Percentiles rank a stretch among this genome's conserved stretches.
Evolutionary conservation across 1,140 invertebrate species (phyloP).

Genomic region (Zaprionus tsacasi): DNA sequence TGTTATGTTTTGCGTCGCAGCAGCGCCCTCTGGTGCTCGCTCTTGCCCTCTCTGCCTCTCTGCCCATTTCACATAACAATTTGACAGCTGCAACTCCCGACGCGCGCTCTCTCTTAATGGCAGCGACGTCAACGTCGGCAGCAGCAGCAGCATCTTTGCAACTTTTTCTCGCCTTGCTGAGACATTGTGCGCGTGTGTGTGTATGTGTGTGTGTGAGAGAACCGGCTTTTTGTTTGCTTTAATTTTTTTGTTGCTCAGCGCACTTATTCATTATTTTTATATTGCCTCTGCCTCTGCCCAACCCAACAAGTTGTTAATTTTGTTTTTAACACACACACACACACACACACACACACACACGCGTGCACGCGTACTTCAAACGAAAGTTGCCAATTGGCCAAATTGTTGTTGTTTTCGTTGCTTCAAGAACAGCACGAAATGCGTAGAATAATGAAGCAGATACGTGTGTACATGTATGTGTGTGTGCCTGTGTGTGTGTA

Average conservation of each 20-base stretch:
- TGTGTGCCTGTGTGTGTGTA: conserved; percentile 28
- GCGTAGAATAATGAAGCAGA: conserved; percentile 54
- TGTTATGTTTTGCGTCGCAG: conserved; percentile 37
- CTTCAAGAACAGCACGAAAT: conserved; percentile 44
- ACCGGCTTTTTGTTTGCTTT: conserved; percentile 80
- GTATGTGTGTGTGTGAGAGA: conserved; percentile 42
- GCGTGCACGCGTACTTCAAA: conserved; percentile 30
- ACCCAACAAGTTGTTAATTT: conserved; percentile 57
- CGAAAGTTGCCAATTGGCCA: conserved; percentile 70
- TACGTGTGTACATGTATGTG: conserved; percentile 3
- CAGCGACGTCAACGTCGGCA: conserved; percentile 19
- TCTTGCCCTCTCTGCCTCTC: background rate
- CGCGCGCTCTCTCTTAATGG: conserved; percentile 12
- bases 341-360: conserved; percentile 1
- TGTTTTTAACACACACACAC: conserved; percentile 46
- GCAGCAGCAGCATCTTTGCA: conserved; percentile 40
- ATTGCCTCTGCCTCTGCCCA: conserved; percentile 12
- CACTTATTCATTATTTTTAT: conserved; percentile 42
- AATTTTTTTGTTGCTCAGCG: conserved; percentile 39
- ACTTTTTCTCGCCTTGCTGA: conserved; percentile 38
- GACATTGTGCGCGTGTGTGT: conserved; percentile 11
- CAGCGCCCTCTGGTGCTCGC: conserved; percentile 16
- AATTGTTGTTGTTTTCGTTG: conserved; percentile 10
- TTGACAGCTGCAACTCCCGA: conserved; percentile 30
- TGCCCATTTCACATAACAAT: conserved; percentile 9